Conservation (phyloP, 2,113 vertebrate genomes). For the Halichoerus grypus region DNA sequence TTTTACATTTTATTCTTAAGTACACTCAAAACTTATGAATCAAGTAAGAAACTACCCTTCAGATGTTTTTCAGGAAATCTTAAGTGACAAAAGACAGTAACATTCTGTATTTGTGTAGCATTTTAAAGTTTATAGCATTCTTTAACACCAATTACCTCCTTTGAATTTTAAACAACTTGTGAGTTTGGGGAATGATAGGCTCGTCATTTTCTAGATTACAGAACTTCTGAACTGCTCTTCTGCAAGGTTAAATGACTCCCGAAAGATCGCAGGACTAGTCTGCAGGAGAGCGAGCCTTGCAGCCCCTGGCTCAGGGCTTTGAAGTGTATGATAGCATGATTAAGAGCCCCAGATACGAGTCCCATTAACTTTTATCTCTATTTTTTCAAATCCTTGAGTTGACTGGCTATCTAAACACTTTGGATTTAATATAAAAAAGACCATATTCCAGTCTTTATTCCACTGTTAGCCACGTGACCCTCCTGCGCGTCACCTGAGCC, state of each 20-base stretch:
- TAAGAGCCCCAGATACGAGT: not conserved
- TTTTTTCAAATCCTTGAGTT: not conserved
- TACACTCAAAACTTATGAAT: not conserved
- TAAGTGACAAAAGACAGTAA: not conserved
- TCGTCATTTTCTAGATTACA: conserved; percentile 15
- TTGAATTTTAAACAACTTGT: conserved; percentile 29
- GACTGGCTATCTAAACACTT: not conserved
- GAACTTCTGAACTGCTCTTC: not conserved
- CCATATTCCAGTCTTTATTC: not conserved
- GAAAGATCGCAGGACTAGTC: not conserved
- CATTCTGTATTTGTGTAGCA: not conserved
- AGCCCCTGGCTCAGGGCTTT: not conserved
- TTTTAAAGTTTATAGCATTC: not conserved
- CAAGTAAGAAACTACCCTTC: not conserved
- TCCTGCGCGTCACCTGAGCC: not conserved
- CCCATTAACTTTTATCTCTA: not conserved
- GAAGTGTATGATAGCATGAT: not conserved
- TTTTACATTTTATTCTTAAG: not conserved
- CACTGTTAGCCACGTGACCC: not conserved
- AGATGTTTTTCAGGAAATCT: not conserved
- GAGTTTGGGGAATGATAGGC: not conserved
- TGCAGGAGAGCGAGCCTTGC: not conserved
- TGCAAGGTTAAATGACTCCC: conserved; percentile 20
- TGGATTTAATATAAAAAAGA: conserved; percentile 12
- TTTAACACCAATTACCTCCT: not conserved